These are phyloP conservation scores for Cyprinodon variegatus DNA, from an alignment of 2,113 vertebrate genomes.

Conservation along the genomic window DNA sequence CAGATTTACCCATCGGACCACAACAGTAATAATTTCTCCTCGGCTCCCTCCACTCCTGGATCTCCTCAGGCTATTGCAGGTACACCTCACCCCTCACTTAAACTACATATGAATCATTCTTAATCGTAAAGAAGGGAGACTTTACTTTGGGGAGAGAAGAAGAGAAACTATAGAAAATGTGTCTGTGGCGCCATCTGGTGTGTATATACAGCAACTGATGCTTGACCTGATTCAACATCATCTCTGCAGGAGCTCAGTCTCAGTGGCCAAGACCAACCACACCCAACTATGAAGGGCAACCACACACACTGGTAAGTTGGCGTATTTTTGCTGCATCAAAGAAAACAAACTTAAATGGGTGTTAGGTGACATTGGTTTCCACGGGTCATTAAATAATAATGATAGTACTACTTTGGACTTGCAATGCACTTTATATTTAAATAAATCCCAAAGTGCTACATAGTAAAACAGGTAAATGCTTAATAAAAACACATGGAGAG, in stretches of 20 bases:
- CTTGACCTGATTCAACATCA: constrained; percentile 13
- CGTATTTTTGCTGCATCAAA: constrained; percentile 12
- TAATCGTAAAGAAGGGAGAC: too few relatives aligned
- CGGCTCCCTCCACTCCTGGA: constrained; percentile 93
- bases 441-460: too few relatives aligned
- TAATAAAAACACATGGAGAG: too few relatives aligned
- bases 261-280: constrained; percentile 93
- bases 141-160: too few relatives aligned
- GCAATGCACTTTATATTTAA: too few relatives aligned
- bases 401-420: too few relatives aligned
- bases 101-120: background rate
- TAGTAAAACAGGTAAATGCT: too few relatives aligned
- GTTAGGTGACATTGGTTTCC: background rate
- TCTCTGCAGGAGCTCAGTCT: constrained; percentile 82
- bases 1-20: constrained; percentile 99
- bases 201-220: constrained; percentile 8
- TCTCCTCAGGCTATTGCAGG: constrained; percentile 96
- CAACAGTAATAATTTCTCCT: constrained; percentile 97
- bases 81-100: constrained; percentile 50
- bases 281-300: constrained; percentile 91
- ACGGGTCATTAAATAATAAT: too few relatives aligned
- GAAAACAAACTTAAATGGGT: background rate
- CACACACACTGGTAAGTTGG: constrained; percentile 89
- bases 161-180: constrained; percentile 2
- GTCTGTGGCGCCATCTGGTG: constrained; percentile 76